Evolutionary conservation across 2,888 invertebrate genomes (phyloP).

Genomic region (Branchipolynoe longqiensis): DNA sequence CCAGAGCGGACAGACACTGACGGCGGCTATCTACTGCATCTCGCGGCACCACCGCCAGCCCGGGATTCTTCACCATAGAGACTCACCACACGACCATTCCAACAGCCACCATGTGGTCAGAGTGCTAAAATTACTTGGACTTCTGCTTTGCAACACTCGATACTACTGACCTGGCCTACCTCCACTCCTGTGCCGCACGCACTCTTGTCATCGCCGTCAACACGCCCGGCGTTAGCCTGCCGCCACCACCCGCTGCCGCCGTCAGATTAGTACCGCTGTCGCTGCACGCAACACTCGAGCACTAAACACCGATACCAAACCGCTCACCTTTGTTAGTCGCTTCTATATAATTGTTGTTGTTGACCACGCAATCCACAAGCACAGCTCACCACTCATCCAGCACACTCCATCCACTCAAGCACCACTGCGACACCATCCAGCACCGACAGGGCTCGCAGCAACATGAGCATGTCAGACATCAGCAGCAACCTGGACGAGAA

Average conservation of each 20-base stretch:
- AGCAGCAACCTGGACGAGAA: slow-evolving; percentile 54
- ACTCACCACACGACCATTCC: neutral
- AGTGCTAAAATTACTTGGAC: slow-evolving; percentile 53
- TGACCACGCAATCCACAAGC: slow-evolving; percentile 26
- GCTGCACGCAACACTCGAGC: neutral
- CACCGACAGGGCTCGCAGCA: neutral
- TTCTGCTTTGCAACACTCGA: neutral
- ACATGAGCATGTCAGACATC: slow-evolving; percentile 53
- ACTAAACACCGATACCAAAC: neutral
- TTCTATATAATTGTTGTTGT: slow-evolving; percentile 43
- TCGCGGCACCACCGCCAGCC: neutral
- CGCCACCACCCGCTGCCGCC: neutral
- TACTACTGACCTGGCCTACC: neutral
- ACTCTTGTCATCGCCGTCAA: too few relatives aligned
- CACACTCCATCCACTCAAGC: neutral
- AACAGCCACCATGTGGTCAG: slow-evolving; percentile 37
- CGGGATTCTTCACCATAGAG: neutral
- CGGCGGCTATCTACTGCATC: neutral
- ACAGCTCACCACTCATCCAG: slow-evolving; percentile 9
- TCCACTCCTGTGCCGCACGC: neutral
- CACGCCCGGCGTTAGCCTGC: neutral
- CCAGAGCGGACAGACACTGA: neutral
- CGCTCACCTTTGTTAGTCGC: slow-evolving; percentile 54
- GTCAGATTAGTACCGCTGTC: neutral
- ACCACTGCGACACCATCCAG: neutral